Base-by-base conservation (phyloP, 2,797 vertebrate species). In the Gallirallus australis region DNA sequence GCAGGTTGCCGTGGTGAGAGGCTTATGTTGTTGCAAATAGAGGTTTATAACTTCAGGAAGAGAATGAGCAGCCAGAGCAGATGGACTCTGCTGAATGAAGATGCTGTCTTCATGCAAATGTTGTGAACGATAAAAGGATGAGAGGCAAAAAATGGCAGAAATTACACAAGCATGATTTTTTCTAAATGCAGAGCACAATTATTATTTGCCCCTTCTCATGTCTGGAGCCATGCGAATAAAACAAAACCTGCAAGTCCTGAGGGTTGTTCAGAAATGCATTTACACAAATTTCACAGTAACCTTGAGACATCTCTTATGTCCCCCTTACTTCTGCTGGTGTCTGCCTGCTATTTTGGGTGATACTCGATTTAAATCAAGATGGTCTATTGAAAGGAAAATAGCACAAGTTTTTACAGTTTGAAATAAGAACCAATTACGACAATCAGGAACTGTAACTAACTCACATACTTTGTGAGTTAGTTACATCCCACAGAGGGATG, bases 11-110 rank as follows among this genome's bases (percentile, higher is more conserved):
- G n/a, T 91, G 47, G 39, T 31, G 72, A 94, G 68, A 91, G 90
- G 88, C 91, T 94, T 96, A 93, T 82, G 80, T 86, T 88, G 57
- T 91, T 79, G 75, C 35, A 78, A 61, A 81, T 59, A 79, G 72
- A 50, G 35, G 39, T 57, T 89, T 91, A 70, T 95, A 80, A 93
- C 63, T 94, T 81, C 78, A 91, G 75, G 75, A 95, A 59, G 48
- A 57, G 77, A 91, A 82, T 68, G 52, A 88, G 35, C 37, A 84
- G 33, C 15, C 27, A 37, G 48, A 90, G 72, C 93, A 94, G 88
- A 92, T 89, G 83, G 86, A 96, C 40, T 68, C 60, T 27, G 86
- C 54, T 27, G 85, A 91, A 86, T 90, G 39, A 94, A 88, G 54
- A 64, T 91, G 37, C 85, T 11, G 15, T 94, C 68, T 95, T 94